Percentiles rank a stretch among this genome's conserved stretches.
These are phyloP conservation scores for Nephila pilipes DNA, from an alignment of 1,140 invertebrate genomes.

Conservation along the genomic window DNA sequence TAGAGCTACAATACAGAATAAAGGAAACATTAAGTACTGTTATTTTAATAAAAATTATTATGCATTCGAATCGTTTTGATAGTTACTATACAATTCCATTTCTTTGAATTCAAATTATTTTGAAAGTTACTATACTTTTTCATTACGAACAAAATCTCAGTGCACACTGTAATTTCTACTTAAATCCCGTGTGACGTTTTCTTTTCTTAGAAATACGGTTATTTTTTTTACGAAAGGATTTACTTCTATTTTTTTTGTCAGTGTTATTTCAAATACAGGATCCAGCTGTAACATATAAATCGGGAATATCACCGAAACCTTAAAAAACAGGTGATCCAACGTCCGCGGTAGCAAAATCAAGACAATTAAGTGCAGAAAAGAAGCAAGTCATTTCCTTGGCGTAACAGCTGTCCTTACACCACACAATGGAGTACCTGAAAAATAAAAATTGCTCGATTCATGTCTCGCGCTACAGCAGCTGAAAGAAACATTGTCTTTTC, in stretches of 20 bases:
- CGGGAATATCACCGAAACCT: not conserved
- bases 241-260: not conserved
- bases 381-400: conserved; percentile 1
- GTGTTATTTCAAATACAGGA: not conserved
- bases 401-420: not conserved
- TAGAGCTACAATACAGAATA: no score
- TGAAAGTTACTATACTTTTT: no score
- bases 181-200: not conserved
- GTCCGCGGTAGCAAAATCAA: not conserved
- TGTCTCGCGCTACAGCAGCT: not conserved
- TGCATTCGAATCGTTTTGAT: no score
- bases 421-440: not conserved
- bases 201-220: not conserved
- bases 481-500: no score
- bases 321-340: conserved; percentile 9
- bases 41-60: no score
- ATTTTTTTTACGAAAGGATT: not conserved
- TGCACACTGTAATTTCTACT: no score
- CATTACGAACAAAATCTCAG: no score
- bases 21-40: no score
- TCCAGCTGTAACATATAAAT: not conserved
- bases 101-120: no score
- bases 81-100: no score
- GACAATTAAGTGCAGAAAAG: not conserved
- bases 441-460: conserved; percentile 4